Conservation (phyloP, 2,888 invertebrate genomes). For the Nysson spinosus region DNA sequence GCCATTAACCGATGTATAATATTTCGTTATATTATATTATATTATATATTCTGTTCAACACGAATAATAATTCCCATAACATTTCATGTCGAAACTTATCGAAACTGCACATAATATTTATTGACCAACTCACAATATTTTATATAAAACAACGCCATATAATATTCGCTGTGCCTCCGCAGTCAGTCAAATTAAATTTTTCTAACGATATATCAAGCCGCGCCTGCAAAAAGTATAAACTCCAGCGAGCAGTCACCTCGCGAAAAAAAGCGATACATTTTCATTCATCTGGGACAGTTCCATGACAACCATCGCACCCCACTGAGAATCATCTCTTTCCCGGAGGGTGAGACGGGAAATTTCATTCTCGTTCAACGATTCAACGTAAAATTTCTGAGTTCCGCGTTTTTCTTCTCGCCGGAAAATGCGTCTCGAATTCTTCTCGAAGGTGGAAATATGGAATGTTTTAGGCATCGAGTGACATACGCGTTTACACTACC, state of each 20-base stretch:
- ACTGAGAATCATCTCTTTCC: background rate
- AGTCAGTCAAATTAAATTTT: too few relatives aligned
- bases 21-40: too few relatives aligned
- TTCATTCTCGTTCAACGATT: background rate
- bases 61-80: too few relatives aligned
- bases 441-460: background rate
- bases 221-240: background rate
- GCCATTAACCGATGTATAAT: too few relatives aligned
- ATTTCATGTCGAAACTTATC: too few relatives aligned
- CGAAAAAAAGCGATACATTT: background rate
- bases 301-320: background rate
- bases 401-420: too few relatives aligned
- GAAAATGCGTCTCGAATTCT: background rate
- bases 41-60: too few relatives aligned
- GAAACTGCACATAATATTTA: too few relatives aligned
- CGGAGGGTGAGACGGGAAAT: background rate
- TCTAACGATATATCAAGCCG: too few relatives aligned
- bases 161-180: too few relatives aligned
- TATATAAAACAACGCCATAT: too few relatives aligned
- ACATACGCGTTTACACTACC: background rate
- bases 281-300: background rate
- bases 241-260: background rate
- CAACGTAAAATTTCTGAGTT: background rate
- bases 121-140: too few relatives aligned
- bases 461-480: background rate